These are phyloP conservation scores for Bergia sp. DNA, from an alignment of 92 coral and sea anemone species.

Conservation along the genomic window DNA sequence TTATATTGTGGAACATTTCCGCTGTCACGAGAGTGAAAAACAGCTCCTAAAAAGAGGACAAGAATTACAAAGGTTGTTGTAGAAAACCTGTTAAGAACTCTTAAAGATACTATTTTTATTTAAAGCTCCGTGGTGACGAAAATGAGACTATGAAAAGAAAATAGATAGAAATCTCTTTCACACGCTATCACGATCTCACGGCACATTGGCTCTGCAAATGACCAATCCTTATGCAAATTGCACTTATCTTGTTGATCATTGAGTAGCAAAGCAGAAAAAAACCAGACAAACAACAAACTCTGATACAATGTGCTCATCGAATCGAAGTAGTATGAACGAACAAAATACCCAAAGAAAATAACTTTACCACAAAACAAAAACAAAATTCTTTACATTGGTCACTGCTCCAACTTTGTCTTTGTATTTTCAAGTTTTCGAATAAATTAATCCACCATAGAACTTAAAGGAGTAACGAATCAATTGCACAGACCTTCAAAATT, in stretches of 20 bases:
- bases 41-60: background rate
- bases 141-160: background rate
- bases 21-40: background rate
- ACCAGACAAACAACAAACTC: background rate
- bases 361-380: background rate
- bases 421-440: too few relatives aligned
- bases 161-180: background rate
- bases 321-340: background rate
- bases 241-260: background rate
- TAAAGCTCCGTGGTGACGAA: background rate
- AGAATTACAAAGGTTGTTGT: too few relatives aligned
- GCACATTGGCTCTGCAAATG: background rate
- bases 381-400: background rate
- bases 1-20: background rate
- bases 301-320: background rate
- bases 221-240: conserved; percentile 15
- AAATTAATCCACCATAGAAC: too few relatives aligned
- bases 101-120: too few relatives aligned
- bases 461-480: too few relatives aligned
- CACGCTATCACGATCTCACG: background rate
- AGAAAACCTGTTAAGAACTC: too few relatives aligned
- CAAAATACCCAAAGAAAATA: background rate
- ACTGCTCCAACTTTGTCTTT: too few relatives aligned
- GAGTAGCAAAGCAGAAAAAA: background rate
- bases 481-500: too few relatives aligned